Percentiles rank a stretch among this genome's conserved stretches.
Evolutionary conservation across 1,140 invertebrate species (phyloP).

Genomic region (Hesperophylax magnus): DNA sequence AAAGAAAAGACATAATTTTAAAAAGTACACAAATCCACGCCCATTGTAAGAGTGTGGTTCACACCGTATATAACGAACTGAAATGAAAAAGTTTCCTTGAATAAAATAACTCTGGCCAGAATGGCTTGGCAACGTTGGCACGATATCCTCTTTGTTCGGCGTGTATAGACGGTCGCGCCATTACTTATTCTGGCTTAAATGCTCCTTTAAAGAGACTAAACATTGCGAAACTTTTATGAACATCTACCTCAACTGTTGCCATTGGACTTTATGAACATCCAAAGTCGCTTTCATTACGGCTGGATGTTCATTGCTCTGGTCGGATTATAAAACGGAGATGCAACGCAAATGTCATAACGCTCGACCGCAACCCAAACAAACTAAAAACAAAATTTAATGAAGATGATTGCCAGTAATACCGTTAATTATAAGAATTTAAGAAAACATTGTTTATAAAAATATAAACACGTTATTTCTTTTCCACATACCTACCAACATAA

Average conservation of each 20-base stretch:
- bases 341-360: too few relatives aligned
- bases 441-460: too few relatives aligned
- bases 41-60: slow-evolving; percentile 20
- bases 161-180: slow-evolving; percentile 28
- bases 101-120: slow-evolving; percentile 29
- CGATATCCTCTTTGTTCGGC: slow-evolving; percentile 26
- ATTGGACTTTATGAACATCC: slow-evolving; percentile 12
- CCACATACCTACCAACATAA: too few relatives aligned
- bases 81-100: slow-evolving; percentile 32
- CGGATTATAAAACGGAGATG: too few relatives aligned
- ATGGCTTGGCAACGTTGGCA: slow-evolving; percentile 2
- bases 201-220: slow-evolving; percentile 39
- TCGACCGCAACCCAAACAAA: too few relatives aligned
- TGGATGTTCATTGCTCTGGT: neutral
- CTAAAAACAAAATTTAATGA: too few relatives aligned
- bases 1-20: too few relatives aligned
- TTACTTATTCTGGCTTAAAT: slow-evolving; percentile 33
- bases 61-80: slow-evolving; percentile 6
- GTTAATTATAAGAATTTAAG: too few relatives aligned
- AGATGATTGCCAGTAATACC: too few relatives aligned
- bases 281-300: neutral
- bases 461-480: too few relatives aligned
- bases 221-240: slow-evolving; percentile 40
- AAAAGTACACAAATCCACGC: neutral
- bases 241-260: slow-evolving; percentile 21